phyloP scores from a whole-genome alignment of 2,113 vertebrate genomes.

The Chlorodrepanis virens region DNA sequence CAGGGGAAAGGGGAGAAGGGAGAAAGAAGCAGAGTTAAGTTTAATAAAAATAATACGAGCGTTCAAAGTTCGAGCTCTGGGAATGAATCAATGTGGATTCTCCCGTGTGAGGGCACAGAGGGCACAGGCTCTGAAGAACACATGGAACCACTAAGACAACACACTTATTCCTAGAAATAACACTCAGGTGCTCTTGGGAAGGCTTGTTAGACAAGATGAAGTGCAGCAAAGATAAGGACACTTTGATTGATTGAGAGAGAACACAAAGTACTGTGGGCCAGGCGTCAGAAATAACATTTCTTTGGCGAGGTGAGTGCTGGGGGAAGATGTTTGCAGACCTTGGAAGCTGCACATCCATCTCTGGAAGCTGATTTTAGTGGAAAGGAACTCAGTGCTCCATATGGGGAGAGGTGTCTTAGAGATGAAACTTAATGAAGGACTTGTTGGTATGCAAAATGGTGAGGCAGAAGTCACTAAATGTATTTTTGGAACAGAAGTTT shows the following conservation, averaged over 20 bases:
- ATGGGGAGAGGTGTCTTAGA: neutral
- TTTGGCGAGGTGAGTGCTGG: neutral
- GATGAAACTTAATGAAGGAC: neutral
- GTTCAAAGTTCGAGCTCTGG: neutral
- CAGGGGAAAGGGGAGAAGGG: neutral
- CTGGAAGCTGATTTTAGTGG: neutral
- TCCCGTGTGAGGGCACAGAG: neutral
- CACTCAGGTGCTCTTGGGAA: neutral
- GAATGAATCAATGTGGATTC: neutral
- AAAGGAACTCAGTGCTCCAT: neutral
- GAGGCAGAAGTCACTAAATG: neutral
- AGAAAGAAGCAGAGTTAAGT: neutral
- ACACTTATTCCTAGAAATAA: slow-evolving; percentile 24
- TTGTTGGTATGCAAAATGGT: neutral
- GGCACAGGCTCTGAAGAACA: neutral
- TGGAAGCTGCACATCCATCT: neutral
- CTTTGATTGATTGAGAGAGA: slow-evolving; percentile 15
- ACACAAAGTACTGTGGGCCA: neutral
- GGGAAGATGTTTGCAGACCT: neutral
- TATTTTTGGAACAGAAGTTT: neutral
- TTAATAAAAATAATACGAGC: neutral
- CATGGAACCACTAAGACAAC: neutral
- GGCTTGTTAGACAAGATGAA: neutral
- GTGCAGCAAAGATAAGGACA: neutral
- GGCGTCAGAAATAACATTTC: neutral